Evolutionary conservation across 2,888 invertebrate genomes (phyloP).

Genomic region (Scaptomyza tumidula): DNA sequence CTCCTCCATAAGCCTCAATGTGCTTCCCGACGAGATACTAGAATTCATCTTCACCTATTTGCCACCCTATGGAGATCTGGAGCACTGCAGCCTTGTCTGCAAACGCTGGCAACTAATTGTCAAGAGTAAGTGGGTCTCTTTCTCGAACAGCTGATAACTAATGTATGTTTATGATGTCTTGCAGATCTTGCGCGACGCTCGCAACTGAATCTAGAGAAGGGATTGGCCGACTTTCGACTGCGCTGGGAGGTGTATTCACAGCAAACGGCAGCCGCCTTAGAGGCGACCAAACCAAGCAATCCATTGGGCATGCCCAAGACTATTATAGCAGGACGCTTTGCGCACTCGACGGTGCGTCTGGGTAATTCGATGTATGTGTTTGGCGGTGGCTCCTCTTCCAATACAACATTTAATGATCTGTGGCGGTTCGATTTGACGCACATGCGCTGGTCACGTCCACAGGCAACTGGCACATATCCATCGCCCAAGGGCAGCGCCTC

Average conservation of each 20-base stretch:
- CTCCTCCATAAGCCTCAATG: slow-evolving; percentile 85
- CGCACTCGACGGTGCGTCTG: slow-evolving; percentile 94
- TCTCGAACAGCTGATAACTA: neutral
- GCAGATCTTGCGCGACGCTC: slow-evolving; percentile 92
- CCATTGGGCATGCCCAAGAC: slow-evolving; percentile 84
- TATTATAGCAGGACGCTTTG: slow-evolving; percentile 95
- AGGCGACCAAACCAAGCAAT: slow-evolving; percentile 24
- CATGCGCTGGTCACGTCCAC: slow-evolving; percentile 92
- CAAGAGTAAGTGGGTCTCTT: slow-evolving; percentile 88
- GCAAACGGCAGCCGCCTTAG: slow-evolving; percentile 54
- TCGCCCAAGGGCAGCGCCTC: slow-evolving; percentile 98
- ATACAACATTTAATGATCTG: slow-evolving; percentile 98
- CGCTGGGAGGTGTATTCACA: slow-evolving; percentile 88
- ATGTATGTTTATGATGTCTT: slow-evolving; percentile 40
- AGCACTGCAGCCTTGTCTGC: slow-evolving; percentile 93
- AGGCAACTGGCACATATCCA: slow-evolving; percentile 92
- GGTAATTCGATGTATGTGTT: slow-evolving; percentile 96
- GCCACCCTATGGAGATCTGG: slow-evolving; percentile 95
- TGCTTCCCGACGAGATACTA: slow-evolving; percentile 96
- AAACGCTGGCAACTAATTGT: slow-evolving; percentile 94
- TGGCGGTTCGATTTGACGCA: slow-evolving; percentile 96
- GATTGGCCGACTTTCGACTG: slow-evolving; percentile 90
- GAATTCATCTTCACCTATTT: slow-evolving; percentile 95
- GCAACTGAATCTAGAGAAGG: slow-evolving; percentile 90
- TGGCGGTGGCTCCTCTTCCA: slow-evolving; percentile 97